Percentiles rank a stretch among this genome's conserved stretches.
phyloP scores from a whole-genome alignment of 2,888 invertebrate genomes.

The Zaprionus obscuricornis region DNA sequence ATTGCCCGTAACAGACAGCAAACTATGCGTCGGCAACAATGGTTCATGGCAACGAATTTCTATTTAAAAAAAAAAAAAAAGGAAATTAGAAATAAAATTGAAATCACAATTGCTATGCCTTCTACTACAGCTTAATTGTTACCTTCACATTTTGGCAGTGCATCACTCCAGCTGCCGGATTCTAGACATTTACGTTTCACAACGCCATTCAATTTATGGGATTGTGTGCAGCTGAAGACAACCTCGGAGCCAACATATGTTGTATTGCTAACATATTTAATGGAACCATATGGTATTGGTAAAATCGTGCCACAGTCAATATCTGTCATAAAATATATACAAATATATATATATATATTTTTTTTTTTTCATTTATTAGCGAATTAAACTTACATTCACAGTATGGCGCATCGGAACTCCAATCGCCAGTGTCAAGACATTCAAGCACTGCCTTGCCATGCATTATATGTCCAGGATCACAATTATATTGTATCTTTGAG shows the following conservation, averaged over 20 bases:
- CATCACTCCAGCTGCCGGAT: constrained; percentile 92
- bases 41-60: constrained; percentile 96
- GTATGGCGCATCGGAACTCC: constrained; percentile 91
- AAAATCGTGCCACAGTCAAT: constrained; percentile 95
- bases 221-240: constrained; percentile 90
- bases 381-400: constrained; percentile 90
- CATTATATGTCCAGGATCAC: constrained; percentile 92
- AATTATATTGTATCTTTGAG: constrained; percentile 93
- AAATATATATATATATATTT: no score
- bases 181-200: constrained; percentile 89
- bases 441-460: constrained; percentile 88
- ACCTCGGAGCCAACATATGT: constrained; percentile 93
- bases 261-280: constrained; percentile 90
- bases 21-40: constrained; percentile 91
- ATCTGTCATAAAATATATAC: constrained; percentile 87
- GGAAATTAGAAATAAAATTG: neutral
- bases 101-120: neutral
- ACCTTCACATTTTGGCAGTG: constrained; percentile 92
- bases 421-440: constrained; percentile 91
- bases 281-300: constrained; percentile 90
- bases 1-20: constrained; percentile 94
- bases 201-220: constrained; percentile 91
- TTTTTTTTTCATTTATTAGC: no score
- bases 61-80: constrained; percentile 68
- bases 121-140: neutral